Percentiles rank a stretch among this genome's conserved stretches.
These are phyloP conservation scores for Pachypanchax playfairii DNA, from an alignment of 2,113 vertebrate genomes.

Conservation along the genomic window DNA sequence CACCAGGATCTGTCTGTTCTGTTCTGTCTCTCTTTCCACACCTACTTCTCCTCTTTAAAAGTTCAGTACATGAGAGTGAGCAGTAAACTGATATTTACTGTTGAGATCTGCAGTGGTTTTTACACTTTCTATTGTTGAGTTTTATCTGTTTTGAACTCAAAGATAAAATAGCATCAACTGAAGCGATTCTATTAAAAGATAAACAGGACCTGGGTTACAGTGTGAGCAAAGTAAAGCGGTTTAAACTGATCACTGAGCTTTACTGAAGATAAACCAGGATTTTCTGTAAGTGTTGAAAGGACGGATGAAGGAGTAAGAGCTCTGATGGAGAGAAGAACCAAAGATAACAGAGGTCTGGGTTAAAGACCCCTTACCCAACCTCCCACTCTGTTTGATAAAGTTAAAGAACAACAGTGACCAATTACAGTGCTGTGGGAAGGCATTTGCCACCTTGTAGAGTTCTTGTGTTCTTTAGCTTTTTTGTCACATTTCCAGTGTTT, in stretches of 20 bases:
- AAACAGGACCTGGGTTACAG: too few relatives aligned
- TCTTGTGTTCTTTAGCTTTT: too few relatives aligned
- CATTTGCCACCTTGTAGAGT: too few relatives aligned
- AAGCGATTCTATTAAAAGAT: slow-evolving; percentile 27
- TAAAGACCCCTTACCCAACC: slow-evolving; percentile 58
- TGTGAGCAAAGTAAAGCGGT: slow-evolving; percentile 9
- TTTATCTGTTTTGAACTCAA: neutral
- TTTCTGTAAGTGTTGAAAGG: slow-evolving; percentile 25
- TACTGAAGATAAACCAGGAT: slow-evolving; percentile 31
- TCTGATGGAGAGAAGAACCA: slow-evolving; percentile 20
- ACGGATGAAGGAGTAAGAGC: slow-evolving; percentile 13
- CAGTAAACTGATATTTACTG: too few relatives aligned
- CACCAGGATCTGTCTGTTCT: too few relatives aligned
- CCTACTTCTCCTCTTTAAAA: too few relatives aligned
- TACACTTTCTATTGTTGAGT: too few relatives aligned
- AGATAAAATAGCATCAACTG: neutral
- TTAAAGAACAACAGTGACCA: slow-evolving; percentile 13
- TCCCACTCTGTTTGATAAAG: slow-evolving; percentile 45
- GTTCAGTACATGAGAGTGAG: too few relatives aligned
- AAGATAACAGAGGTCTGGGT: slow-evolving; percentile 61
- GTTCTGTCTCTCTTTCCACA: too few relatives aligned
- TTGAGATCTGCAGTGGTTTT: too few relatives aligned
- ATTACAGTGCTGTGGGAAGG: too few relatives aligned
- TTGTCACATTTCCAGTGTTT: too few relatives aligned
- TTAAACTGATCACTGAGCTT: slow-evolving; percentile 20